Conservation (phyloP, 2,113 vertebrate species). For the Pionites leucogaster region DNA sequence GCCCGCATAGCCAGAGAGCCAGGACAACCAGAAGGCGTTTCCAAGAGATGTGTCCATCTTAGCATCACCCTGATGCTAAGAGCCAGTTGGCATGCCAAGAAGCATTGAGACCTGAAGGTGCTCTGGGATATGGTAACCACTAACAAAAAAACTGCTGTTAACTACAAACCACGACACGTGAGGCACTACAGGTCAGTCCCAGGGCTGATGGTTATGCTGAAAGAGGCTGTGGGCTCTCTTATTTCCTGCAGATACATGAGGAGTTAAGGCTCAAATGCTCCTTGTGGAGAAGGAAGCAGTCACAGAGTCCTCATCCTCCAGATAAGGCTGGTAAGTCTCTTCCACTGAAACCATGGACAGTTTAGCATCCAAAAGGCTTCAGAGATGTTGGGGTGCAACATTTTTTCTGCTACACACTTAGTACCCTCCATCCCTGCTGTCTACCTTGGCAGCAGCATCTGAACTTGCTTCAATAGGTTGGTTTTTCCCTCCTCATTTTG, state of each 20-base stretch:
- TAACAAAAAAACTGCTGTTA: not conserved
- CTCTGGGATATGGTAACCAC: not conserved
- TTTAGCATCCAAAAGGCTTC: not conserved
- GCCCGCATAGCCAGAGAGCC: not conserved
- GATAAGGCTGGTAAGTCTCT: not conserved
- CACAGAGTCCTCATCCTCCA: not conserved
- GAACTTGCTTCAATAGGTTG: not conserved
- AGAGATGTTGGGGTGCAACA: not conserved
- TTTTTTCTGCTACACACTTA: not conserved
- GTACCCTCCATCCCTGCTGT: not conserved
- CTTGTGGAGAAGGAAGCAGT: not conserved
- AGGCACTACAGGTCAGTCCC: not conserved
- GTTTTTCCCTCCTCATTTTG: not conserved
- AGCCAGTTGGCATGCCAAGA: not conserved
- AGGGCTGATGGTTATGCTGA: not conserved
- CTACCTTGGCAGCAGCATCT: not conserved
- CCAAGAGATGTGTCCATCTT: not conserved
- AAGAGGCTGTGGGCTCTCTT: not conserved
- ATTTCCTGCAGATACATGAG: not conserved
- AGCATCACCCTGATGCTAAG: not conserved
- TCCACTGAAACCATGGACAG: not conserved
- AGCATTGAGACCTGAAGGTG: rapidly evolving
- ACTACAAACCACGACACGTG: not conserved
- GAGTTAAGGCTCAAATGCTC: not conserved
- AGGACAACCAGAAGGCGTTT: not conserved